Evolutionary conservation across 2,888 invertebrate genomes (phyloP).

Genomic region (Xanthia togata): DNA sequence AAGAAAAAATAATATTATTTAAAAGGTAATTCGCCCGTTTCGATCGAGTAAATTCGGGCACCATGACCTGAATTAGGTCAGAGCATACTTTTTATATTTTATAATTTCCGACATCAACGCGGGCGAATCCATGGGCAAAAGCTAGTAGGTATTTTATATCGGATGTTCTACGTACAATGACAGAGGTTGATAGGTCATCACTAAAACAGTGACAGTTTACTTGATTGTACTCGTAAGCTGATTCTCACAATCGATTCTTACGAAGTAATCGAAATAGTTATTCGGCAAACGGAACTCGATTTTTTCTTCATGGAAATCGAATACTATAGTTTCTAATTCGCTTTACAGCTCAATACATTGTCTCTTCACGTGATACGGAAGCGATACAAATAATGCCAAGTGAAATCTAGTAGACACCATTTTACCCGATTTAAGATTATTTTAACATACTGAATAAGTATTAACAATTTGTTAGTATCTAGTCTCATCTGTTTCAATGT

Average conservation of each 20-base stretch:
- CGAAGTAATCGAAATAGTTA: slow-evolving; percentile 8
- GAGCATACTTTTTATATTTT: too few species aligned
- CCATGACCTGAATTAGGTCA: too few species aligned
- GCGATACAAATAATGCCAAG: slow-evolving; percentile 46
- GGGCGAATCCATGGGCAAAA: too few species aligned
- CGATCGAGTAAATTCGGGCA: too few species aligned
- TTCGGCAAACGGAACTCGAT: slow-evolving; percentile 30
- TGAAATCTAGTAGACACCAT: slow-evolving; percentile 52
- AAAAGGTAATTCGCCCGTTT: too few species aligned
- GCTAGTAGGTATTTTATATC: slow-evolving; percentile 5
- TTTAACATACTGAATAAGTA: slow-evolving; percentile 1
- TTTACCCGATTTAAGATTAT: background rate
- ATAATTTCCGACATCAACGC: too few species aligned
- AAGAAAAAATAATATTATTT: too few species aligned
- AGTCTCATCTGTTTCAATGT: slow-evolving; percentile 6
- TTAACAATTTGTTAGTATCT: background rate
- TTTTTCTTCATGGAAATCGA: slow-evolving; percentile 31
- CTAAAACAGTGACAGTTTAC: background rate
- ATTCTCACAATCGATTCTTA: slow-evolving; percentile 20
- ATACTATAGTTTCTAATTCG: slow-evolving; percentile 47
- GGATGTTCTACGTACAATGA: background rate
- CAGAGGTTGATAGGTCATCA: slow-evolving; percentile 30
- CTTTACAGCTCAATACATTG: slow-evolving; percentile 25
- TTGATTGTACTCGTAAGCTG: background rate
- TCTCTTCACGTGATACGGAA: slow-evolving; percentile 52